phyloP scores from a whole-genome alignment of 1,140 invertebrate species.

The Lucilia cuprina region DNA sequence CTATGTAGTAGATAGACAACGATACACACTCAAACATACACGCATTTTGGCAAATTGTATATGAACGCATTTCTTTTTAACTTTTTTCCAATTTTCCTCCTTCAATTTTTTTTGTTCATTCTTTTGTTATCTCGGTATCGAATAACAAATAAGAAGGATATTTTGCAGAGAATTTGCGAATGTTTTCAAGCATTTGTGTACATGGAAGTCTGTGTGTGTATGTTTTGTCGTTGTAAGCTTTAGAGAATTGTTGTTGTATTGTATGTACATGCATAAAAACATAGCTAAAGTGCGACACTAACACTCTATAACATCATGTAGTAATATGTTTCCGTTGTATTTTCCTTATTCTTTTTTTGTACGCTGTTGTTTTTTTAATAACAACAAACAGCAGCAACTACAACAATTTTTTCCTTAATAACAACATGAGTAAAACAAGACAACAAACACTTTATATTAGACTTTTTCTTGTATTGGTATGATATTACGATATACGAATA shows the following conservation, averaged over 20 bases:
- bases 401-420: not conserved
- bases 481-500: not conserved
- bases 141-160: slow-evolving; percentile 32
- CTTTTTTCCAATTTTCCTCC: not conserved
- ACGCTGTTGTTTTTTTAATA: not conserved
- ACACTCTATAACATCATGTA: slow-evolving; percentile 7
- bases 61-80: not conserved
- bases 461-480: not conserved
- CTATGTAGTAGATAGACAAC: not conserved
- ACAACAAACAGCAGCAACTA: not conserved
- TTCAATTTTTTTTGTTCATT: not conserved
- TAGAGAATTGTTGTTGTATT: not conserved
- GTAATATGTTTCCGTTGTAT: not conserved
- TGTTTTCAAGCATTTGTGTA: not conserved
- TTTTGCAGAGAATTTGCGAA: slow-evolving; percentile 12
- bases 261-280: not conserved
- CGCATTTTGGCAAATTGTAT: too few relatives aligned
- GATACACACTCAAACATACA: not conserved
- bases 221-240: not conserved
- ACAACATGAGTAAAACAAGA: not conserved
- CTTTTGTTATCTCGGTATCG: slow-evolving; percentile 21
- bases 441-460: not conserved
- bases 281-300: slow-evolving; percentile 19
- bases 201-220: not conserved
- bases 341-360: not conserved